Percentiles rank a stretch among this genome's conserved stretches.
phyloP scores from a whole-genome alignment of 2,797 vertebrate species.

The Rhinella marina region DNA sequence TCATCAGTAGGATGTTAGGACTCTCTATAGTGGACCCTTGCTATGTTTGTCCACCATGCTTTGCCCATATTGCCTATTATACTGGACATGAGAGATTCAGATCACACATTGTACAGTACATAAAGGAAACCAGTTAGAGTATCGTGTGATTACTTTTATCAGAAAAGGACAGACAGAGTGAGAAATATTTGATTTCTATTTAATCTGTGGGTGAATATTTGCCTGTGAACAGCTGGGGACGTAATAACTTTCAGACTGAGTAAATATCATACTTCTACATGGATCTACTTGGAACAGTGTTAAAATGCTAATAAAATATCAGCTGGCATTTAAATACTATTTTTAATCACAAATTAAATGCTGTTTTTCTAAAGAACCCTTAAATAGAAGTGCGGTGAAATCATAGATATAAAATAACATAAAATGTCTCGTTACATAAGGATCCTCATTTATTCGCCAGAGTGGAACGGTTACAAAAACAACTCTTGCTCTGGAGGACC shows the following conservation, averaged over 20 bases:
- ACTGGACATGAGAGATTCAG: neutral
- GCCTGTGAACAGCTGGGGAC: conserved; percentile 44
- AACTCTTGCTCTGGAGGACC: no score
- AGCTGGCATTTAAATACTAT: conserved; percentile 18
- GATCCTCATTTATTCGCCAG: neutral
- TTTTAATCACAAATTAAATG: conserved; percentile 24
- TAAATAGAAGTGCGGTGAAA: neutral
- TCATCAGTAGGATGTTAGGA: neutral
- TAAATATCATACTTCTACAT: conserved; percentile 46
- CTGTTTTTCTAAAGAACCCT: neutral
- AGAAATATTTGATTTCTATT: conserved; percentile 20
- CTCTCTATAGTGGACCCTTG: neutral
- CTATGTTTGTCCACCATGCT: neutral
- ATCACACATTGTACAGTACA: conserved; percentile 8
- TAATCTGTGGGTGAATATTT: conserved; percentile 40
- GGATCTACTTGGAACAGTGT: conserved; percentile 18
- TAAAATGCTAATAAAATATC: conserved; percentile 36
- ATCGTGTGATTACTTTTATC: neutral
- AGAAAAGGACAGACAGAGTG: neutral
- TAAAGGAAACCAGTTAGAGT: neutral
- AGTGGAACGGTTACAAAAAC: no score
- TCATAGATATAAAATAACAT: neutral
- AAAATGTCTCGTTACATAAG: neutral
- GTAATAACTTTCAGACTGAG: conserved; percentile 35
- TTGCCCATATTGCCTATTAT: neutral